Base-by-base conservation (phyloP, 2,113 vertebrate species). In the Rhinolophus sinicus region DNA sequence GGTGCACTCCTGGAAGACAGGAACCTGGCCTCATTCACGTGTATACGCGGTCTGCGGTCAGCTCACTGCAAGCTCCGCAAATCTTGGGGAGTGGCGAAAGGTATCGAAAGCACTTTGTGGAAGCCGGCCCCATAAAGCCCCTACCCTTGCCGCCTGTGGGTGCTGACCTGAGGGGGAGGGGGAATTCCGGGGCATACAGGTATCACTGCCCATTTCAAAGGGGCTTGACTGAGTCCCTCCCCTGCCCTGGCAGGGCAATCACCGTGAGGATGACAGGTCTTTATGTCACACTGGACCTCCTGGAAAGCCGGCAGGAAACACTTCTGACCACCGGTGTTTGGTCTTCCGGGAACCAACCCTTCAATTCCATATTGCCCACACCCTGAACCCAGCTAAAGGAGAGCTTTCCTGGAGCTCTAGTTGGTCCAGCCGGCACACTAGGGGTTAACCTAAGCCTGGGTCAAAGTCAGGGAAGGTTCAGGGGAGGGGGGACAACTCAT, bases 371-470 rank as follows among this genome's bases (percentile, higher is more conserved):
- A 44, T n/a, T 12, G 28, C 75, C 91, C 33, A 40, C 9, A 21
- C 35, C 62, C 5, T 1, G n/a, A 91, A 64, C 21, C 60, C 52
- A 40, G 60, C 67, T 77, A 44, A 81, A 76, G 50, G 28, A 44
- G 58, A 86, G 73, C 47, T 69, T 84, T n/a, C 35, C 69, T 5
- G 21, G 24, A 33, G 80, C 38, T 62, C n/a, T 62, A 11, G 22
- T 38, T 44, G 73, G 72, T 60, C 82, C 18, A n/a, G 96, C 56
- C 47, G 47, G 47, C 47, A 44, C 52, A 30, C 54, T 64, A 75
- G 76, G 95, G 92, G 94, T 97, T 97, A 97, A 94, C 24, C 40
- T 60, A 77, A 62, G 76, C 72, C 84, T 47, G 26, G 81, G 35
- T 52, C 75, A 72, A 95, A 97, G 92, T 76, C 60, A 26, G 13